Evolutionary conservation across 2,797 vertebrate genomes (phyloP).

Genomic region (Allobates femoralis): DNA sequence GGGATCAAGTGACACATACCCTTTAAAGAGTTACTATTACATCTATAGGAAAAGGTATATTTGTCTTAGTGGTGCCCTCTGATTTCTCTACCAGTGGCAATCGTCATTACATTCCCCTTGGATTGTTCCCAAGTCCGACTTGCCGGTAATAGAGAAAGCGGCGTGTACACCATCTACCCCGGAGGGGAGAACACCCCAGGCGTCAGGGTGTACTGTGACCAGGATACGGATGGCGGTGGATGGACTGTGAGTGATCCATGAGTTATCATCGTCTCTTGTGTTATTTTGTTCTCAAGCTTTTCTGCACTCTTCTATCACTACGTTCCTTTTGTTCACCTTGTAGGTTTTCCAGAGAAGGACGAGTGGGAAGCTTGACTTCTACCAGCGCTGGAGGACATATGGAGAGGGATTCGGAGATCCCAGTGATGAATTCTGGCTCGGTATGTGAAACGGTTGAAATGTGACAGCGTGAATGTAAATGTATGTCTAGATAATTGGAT

Average conservation of each 20-base stretch:
- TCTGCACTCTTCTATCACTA: not conserved
- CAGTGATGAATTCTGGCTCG: conserved; percentile 89
- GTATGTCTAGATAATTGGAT: not conserved
- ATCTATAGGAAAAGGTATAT: not conserved
- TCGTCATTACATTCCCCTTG: conserved; percentile 77
- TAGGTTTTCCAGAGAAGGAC: conserved; percentile 88
- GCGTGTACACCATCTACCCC: conserved; percentile 82
- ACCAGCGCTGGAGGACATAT: conserved; percentile 88
- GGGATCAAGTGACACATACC: not conserved
- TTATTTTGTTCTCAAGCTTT: not conserved
- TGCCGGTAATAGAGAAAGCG: conserved; percentile 76
- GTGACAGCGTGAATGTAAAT: not conserved
- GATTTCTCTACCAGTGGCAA: conserved; percentile 71
- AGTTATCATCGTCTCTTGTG: not conserved
- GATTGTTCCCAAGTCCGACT: conserved; percentile 85
- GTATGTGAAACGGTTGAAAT: conserved; percentile 69
- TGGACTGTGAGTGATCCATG: conserved; percentile 81
- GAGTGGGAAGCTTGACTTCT: conserved; percentile 86
- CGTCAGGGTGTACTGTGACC: conserved; percentile 86
- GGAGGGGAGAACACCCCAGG: conserved; percentile 74
- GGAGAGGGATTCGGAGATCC: conserved; percentile 87
- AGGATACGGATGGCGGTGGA: conserved; percentile 85
- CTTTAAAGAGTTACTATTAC: not conserved
- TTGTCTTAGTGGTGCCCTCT: not conserved
- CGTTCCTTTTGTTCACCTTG: not conserved